Conservation (phyloP, 2,797 vertebrate genomes). For the Enteromius trimaculatus region DNA sequence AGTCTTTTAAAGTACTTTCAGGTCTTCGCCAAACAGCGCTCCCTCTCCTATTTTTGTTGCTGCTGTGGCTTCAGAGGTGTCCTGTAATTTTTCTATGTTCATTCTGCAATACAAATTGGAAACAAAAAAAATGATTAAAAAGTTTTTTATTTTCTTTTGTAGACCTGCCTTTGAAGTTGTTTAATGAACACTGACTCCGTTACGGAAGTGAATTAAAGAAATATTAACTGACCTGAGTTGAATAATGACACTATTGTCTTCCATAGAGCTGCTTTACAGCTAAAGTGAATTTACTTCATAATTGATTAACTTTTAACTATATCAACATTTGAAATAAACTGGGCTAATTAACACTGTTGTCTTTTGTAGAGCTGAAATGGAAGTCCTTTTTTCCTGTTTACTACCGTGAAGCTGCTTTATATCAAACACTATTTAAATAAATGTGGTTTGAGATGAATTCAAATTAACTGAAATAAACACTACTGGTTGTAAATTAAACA, state of each 20-base stretch:
- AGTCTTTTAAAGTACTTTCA: slow-evolving; percentile 12
- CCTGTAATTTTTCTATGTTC: slow-evolving; percentile 1
- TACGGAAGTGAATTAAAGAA: neutral
- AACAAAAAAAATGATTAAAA: neutral
- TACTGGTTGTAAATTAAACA: neutral
- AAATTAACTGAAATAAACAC: neutral
- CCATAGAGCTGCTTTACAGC: neutral
- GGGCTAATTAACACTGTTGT: neutral
- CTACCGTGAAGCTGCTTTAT: neutral
- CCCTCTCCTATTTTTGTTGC: neutral
- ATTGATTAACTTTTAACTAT: neutral
- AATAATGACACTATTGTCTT: neutral
- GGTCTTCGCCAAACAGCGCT: neutral
- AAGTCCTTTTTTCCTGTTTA: neutral
- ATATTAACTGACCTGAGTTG: neutral
- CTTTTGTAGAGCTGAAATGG: neutral
- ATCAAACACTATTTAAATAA: neutral
- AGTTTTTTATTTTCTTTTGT: slow-evolving; percentile 37
- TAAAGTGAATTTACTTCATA: neutral
- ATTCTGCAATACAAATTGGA: slow-evolving; percentile 34
- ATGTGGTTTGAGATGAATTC: neutral
- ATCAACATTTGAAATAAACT: neutral
- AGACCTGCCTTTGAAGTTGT: neutral
- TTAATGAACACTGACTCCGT: neutral
- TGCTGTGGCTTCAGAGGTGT: slow-evolving; percentile 8